Percentiles rank a stretch among this genome's conserved stretches.
Evolutionary conservation across 1,140 invertebrate genomes (phyloP).

Genomic region (Camponotus floridanus): DNA sequence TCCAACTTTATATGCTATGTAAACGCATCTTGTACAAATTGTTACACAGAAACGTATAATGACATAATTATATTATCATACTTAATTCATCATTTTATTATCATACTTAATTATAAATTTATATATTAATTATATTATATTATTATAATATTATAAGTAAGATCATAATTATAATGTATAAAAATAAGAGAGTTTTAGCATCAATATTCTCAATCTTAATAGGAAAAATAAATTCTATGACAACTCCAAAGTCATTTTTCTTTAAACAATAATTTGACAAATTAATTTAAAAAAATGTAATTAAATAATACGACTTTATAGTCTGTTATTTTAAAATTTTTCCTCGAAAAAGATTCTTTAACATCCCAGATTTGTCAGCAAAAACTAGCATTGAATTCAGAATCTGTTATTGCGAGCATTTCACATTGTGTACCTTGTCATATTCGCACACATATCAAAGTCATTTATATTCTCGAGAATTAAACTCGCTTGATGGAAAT

Average conservation of each 20-base stretch:
- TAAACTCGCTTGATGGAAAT: slow-evolving; percentile 40
- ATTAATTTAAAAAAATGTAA: neutral
- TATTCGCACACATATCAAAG: slow-evolving; percentile 14
- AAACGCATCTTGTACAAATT: neutral
- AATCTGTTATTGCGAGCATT: neutral
- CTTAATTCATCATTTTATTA: too few relatives aligned
- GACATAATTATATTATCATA: too few relatives aligned
- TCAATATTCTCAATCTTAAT: neutral
- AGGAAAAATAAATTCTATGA: neutral
- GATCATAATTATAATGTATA: too few relatives aligned
- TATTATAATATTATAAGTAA: too few relatives aligned
- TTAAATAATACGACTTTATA: neutral
- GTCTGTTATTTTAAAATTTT: neutral
- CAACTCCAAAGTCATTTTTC: too few relatives aligned
- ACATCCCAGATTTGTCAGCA: neutral
- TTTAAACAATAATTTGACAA: neutral
- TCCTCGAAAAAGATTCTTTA: neutral
- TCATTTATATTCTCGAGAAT: slow-evolving; percentile 44
- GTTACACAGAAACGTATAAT: neutral
- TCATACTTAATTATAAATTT: too few relatives aligned
- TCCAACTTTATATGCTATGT: neutral
- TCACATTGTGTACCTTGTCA: neutral
- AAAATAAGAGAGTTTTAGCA: too few relatives aligned
- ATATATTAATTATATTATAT: too few relatives aligned
- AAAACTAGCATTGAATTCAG: neutral